Base-by-base conservation (phyloP, 1,140 invertebrate genomes). In the Neotoxoptera formosana region DNA sequence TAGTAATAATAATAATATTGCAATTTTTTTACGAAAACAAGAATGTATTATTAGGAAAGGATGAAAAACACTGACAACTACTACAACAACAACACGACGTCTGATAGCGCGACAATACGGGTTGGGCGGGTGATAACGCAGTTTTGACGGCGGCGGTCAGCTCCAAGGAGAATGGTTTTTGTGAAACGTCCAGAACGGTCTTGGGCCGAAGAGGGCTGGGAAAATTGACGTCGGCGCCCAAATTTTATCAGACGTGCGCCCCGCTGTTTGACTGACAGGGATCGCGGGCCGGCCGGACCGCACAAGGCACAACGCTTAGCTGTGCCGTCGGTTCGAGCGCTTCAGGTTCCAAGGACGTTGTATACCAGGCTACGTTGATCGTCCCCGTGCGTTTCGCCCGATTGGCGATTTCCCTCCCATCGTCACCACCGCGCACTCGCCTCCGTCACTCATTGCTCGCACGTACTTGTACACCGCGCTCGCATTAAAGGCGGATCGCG, bases 401-500 rank as follows among this genome's bases (percentile, higher is more conserved):
- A 84, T 45, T 84, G 60, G 60, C 60, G 60, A n/a, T 53, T 86
- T 86, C 84, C 91, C 91, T 93, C 81, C 91, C 30, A 48, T 86
- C 91, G n/a, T 86, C 91, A n/a, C 36, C 56, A n/a, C 81, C 17
- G 45, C 20, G 36, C 30, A 48, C 83, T 83, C 4, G 6, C 51
- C 51, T 21, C 51, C 51, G 51, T 21, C 51, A 23, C 51, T 53
- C 51, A 0, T 53, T 21, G 20, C 51, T 60, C 56, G 25, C 60
- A 67, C 60, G 60, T 76, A 84, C 83, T 45, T 84, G 36, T 84
- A 41, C 34, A 41, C 36, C 34, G 23, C 45, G 45, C 86, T 93
- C 34, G 91, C 48, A 36, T 45, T 86, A 93, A 86, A 93, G 91
- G 91, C 81, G 91, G 91, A 93, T 86, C 51, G 91, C 91, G 91